A percentile compares a stretch with the other conserved stretches of the same genome.
These are phyloP conservation scores for Aspidapion aeneum DNA, from an alignment of 2,888 invertebrate genomes.

Conservation along the genomic window DNA sequence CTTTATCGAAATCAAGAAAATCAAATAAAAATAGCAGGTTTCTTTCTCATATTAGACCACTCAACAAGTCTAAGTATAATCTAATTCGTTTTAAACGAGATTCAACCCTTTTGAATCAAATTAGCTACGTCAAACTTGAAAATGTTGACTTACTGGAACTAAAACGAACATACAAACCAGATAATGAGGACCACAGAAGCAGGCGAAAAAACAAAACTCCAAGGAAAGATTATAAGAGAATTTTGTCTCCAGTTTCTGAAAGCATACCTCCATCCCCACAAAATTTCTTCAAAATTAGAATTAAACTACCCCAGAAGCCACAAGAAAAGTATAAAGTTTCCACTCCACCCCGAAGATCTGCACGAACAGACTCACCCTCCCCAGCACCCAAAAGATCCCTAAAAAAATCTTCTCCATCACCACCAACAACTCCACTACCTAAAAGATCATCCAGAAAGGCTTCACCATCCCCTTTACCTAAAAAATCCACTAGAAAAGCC, in stretches of 20 bases:
- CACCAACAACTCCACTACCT: too few relatives aligned
- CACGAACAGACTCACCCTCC: too few relatives aligned
- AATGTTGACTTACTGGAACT: neutral
- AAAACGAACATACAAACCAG: neutral
- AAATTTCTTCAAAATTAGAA: constrained; percentile 2
- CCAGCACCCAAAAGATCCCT: too few relatives aligned
- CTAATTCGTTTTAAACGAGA: neutral
- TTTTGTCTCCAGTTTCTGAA: neutral
- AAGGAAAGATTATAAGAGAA: neutral
- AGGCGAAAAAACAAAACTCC: neutral
- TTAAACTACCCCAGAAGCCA: neutral
- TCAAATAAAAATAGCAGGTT: neutral
- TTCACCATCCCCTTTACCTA: too few relatives aligned
- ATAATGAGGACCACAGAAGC: neutral
- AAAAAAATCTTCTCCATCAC: neutral
- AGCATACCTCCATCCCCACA: neutral
- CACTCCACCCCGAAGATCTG: too few relatives aligned
- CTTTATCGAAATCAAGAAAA: neutral
- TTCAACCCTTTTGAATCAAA: neutral
- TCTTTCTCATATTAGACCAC: neutral
- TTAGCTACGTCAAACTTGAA: neutral
- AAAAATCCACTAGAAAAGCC: too few relatives aligned
- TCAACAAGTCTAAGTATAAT: neutral
- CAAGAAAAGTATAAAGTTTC: neutral
- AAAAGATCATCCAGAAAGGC: too few relatives aligned